Conservation (phyloP, 2,797 vertebrate species). For the Taenioides sp. region DNA sequence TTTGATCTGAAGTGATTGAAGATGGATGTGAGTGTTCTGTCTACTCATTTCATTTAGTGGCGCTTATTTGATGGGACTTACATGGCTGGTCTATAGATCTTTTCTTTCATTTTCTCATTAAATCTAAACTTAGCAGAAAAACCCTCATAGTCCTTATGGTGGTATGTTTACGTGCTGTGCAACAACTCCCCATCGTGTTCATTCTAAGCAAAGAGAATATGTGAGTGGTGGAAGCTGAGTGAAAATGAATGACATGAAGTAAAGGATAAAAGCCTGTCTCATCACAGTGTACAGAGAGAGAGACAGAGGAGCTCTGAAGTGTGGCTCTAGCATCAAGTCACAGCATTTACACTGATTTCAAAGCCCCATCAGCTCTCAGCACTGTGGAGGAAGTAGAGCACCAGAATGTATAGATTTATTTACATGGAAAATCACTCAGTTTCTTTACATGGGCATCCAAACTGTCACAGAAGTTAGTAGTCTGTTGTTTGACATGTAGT, state of each 20-base stretch:
- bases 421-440: neutral
- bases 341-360: constrained; percentile 22
- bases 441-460: neutral
- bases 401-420: constrained; percentile 1
- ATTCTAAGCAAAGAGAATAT: constrained; percentile 33
- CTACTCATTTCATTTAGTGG: neutral
- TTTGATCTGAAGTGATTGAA: too few species aligned
- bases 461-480: neutral
- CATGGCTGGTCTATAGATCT: neutral
- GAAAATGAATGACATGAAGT: constrained; percentile 14
- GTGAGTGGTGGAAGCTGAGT: constrained; percentile 12
- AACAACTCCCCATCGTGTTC: neutral
- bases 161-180: neutral
- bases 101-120: neutral
- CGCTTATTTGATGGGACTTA: neutral
- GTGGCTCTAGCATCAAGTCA: constrained; percentile 12
- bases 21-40: neutral
- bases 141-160: neutral
- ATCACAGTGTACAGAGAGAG: constrained; percentile 8
- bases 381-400: neutral
- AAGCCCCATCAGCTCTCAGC: neutral
- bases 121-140: neutral
- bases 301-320: constrained; percentile 21
- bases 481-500: neutral
- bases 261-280: constrained; percentile 42